A percentile compares a stretch with the other conserved stretches of the same genome.
phyloP scores from a whole-genome alignment of 2,113 vertebrate species.

The Argyrosomus japonicus region DNA sequence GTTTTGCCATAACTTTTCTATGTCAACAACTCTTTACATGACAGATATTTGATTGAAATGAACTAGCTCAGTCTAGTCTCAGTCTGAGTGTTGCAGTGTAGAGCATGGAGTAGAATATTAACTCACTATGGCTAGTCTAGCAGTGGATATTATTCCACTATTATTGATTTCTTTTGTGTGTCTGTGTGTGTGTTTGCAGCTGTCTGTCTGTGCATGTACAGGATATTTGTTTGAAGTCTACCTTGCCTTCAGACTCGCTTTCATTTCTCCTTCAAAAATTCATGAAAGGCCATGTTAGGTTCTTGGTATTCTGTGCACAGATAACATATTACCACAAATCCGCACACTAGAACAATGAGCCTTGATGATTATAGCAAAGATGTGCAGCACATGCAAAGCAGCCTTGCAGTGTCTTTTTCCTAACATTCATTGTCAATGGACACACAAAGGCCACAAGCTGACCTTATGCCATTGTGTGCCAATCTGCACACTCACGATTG shows the following conservation, averaged over 20 bases:
- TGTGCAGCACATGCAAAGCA: background rate
- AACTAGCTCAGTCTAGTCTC: background rate
- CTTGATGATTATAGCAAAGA: background rate
- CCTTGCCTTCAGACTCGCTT: slow-evolving; percentile 9
- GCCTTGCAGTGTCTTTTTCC: too few species aligned
- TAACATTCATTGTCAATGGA: background rate
- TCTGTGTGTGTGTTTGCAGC: background rate
- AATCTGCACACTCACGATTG: background rate
- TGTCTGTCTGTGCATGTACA: background rate
- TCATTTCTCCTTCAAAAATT: slow-evolving; percentile 44
- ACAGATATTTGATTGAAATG: background rate
- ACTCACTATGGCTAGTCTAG: background rate
- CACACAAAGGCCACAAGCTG: background rate
- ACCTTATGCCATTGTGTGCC: background rate
- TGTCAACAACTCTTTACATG: background rate
- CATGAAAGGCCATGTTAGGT: slow-evolving; percentile 27
- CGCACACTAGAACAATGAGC: too few species aligned
- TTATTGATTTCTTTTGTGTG: slow-evolving; percentile 26
- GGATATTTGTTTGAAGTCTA: slow-evolving; percentile 33
- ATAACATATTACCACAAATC: background rate
- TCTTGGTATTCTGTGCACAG: background rate
- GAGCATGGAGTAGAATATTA: background rate
- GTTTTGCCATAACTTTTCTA: background rate
- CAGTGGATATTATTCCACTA: background rate
- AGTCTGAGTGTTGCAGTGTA: background rate